Conservation (phyloP, 2,797 vertebrate genomes). For the Huso huso region DNA sequence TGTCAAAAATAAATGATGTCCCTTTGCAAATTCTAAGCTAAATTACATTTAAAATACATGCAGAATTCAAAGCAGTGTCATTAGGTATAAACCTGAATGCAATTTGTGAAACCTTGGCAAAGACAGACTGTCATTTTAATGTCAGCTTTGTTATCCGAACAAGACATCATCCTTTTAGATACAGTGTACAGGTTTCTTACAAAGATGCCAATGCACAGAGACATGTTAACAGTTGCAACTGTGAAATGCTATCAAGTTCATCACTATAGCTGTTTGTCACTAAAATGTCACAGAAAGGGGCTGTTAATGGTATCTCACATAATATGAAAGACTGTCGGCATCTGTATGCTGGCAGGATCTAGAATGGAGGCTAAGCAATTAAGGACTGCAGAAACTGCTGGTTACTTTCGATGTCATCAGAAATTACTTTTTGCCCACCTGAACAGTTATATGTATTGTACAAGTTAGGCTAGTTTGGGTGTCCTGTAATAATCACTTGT, state of each 20-base stretch:
- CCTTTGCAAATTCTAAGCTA: conserved; percentile 51
- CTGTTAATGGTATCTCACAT: conserved; percentile 80
- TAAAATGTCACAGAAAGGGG: conserved; percentile 78
- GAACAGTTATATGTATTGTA: conserved; percentile 47
- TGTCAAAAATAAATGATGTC: conserved; percentile 33
- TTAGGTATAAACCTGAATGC: conserved; percentile 77
- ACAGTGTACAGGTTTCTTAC: conserved; percentile 61
- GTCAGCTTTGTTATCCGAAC: conserved; percentile 79
- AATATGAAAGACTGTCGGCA: conserved; percentile 74
- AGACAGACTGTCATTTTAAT: conserved; percentile 84
- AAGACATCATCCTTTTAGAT: conserved; percentile 76
- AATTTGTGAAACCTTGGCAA: conserved; percentile 92
- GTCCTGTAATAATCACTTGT: neutral
- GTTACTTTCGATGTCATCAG: conserved; percentile 56
- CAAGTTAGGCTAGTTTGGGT: conserved; percentile 41
- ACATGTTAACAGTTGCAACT: conserved; percentile 79
- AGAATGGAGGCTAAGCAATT: conserved; percentile 62
- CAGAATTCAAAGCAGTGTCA: conserved; percentile 85
- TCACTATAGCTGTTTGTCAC: conserved; percentile 84
- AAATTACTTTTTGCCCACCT: conserved; percentile 54
- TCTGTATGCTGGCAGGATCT: conserved; percentile 66
- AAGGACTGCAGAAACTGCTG: conserved; percentile 51
- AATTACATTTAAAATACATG: conserved; percentile 84
- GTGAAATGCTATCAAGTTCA: conserved; percentile 77
- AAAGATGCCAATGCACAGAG: conserved; percentile 59